Percentiles rank a stretch among this genome's conserved stretches.
These are phyloP conservation scores for Thripadectes ignobilis DNA, from an alignment of 2,797 vertebrate species.

Conservation along the genomic window DNA sequence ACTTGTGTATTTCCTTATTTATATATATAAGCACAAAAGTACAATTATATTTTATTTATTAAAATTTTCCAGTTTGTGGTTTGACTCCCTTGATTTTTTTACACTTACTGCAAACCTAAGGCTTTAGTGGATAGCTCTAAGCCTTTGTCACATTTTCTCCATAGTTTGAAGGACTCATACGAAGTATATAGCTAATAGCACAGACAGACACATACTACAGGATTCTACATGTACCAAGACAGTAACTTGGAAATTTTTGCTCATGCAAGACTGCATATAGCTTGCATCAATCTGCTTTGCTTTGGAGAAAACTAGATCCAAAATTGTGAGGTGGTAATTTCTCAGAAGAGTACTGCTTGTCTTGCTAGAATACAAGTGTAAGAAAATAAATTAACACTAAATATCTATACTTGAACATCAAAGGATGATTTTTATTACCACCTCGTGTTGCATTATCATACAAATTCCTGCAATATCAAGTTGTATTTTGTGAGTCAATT, in stretches of 20 bases:
- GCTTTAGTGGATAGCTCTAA: not conserved
- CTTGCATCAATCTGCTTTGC: not conserved
- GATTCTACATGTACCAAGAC: not conserved
- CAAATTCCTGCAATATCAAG: not conserved
- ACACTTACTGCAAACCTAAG: not conserved
- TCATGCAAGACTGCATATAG: not conserved
- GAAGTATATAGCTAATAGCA: not conserved
- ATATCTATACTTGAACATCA: not conserved
- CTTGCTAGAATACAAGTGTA: not conserved
- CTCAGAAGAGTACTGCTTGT: not conserved
- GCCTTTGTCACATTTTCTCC: not conserved
- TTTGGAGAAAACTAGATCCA: not conserved
- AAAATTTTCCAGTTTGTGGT: not conserved
- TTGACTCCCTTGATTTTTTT: not conserved
- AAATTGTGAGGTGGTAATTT: not conserved
- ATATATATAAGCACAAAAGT: not conserved
- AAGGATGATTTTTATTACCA: accelerated
- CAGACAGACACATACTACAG: accelerated
- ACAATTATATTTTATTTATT: not conserved
- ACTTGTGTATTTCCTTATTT: not conserved
- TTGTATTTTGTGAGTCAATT: not conserved
- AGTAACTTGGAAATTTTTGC: not conserved
- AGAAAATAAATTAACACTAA: not conserved
- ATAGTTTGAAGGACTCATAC: not conserved
- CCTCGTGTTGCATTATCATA: not conserved